Evolutionary conservation across 2,797 vertebrate species (phyloP).

Genomic region (Danionella dracula): DNA sequence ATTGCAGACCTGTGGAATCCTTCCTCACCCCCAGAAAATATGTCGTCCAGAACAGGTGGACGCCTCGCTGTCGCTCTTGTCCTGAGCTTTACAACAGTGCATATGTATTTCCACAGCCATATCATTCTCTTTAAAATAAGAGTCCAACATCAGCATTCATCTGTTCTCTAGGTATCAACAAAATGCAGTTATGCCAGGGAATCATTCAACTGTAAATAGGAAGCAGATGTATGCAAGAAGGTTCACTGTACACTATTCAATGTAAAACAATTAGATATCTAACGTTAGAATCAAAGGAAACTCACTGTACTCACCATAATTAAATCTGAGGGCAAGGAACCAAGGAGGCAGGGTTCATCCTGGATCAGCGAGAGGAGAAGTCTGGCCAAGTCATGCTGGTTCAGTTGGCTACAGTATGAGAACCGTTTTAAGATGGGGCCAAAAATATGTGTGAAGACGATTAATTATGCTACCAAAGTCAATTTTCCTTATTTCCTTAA

Average conservation of each 20-base stretch:
- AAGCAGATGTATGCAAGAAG: constrained; percentile 19
- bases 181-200: constrained; percentile 55
- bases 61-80: constrained; percentile 68
- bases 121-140: constrained; percentile 56
- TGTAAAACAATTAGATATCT: constrained; percentile 9
- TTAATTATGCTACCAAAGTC: constrained; percentile 42
- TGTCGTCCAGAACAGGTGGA: constrained; percentile 67
- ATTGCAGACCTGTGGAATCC: constrained; percentile 66
- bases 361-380: constrained; percentile 1
- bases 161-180: constrained; percentile 51
- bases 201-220: constrained; percentile 49
- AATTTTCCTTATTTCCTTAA: constrained; percentile 30
- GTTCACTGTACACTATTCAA: neutral
- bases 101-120: constrained; percentile 60
- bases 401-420: constrained; percentile 44
- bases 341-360: neutral
- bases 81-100: constrained; percentile 65
- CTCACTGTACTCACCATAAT: constrained; percentile 16
- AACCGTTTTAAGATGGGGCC: constrained; percentile 13
- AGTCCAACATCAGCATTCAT: constrained; percentile 56
- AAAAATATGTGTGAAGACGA: constrained; percentile 18
- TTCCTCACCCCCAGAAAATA: constrained; percentile 68
- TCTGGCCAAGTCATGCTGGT: constrained; percentile 31
- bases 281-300: neutral
- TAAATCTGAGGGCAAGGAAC: constrained; percentile 1